phyloP scores from a whole-genome alignment of 2,113 vertebrate species.

The Capreolus pygargus region DNA sequence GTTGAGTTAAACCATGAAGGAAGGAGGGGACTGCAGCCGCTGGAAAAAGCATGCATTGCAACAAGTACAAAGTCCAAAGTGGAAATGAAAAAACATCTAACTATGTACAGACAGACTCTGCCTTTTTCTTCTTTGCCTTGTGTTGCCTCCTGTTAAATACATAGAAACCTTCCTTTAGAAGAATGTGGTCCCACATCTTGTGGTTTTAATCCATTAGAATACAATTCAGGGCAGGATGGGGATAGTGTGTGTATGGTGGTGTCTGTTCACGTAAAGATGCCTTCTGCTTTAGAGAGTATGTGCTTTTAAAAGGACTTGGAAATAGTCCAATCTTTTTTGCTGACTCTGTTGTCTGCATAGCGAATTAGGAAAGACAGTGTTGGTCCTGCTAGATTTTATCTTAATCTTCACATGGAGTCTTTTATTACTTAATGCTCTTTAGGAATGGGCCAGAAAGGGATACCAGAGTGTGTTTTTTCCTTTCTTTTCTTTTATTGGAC shows the following conservation, averaged over 20 bases:
- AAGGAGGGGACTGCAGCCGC: neutral
- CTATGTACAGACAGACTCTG: neutral
- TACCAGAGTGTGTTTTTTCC: constrained; percentile 56
- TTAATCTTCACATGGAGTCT: constrained; percentile 76
- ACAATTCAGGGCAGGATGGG: constrained; percentile 44
- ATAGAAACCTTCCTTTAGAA: neutral
- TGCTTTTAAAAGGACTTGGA: constrained; percentile 71
- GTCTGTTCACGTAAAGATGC: constrained; percentile 49
- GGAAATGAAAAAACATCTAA: neutral
- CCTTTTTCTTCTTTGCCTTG: neutral
- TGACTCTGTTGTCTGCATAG: constrained; percentile 56
- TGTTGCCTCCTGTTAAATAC: neutral
- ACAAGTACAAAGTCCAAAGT: neutral
- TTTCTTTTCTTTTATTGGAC: constrained; percentile 11
- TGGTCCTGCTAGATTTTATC: constrained; percentile 70
- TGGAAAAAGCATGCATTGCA: neutral
- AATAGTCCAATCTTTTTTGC: constrained; percentile 59
- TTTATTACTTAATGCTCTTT: constrained; percentile 71
- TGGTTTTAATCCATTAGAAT: constrained; percentile 54
- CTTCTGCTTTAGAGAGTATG: constrained; percentile 47
- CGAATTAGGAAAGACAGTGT: constrained; percentile 68
- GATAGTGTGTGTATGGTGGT: neutral
- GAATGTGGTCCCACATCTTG: neutral
- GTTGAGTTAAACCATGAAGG: neutral
- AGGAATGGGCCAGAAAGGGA: constrained; percentile 61